Base-by-base conservation (phyloP, 2,797 vertebrate species). In the Leptatherina wallacei region DNA sequence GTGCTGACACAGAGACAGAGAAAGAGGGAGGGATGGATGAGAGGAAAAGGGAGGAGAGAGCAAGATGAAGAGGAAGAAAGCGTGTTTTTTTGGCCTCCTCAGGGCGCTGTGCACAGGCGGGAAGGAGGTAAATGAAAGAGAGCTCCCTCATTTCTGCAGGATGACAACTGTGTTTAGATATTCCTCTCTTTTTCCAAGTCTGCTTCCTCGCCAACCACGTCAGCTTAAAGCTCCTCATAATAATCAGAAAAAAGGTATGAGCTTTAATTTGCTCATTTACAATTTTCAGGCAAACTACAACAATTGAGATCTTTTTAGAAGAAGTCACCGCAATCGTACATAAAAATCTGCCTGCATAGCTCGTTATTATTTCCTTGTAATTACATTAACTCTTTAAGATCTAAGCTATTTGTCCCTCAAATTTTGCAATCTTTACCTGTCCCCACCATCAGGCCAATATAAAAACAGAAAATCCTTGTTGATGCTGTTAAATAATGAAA, bases 1-100 rank as follows among this genome's bases (percentile, higher is more conserved):
- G 51, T 78, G 88, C 88, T 89, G 87, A 91, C 83, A 54, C 61
- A 32, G 29, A 88, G 73, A 63, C 64, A 71, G 69, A 29, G 51
- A 60, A 52, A 75, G 38, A 61, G 47, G 59, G 52, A 61, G 38
- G 35, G 52, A 59, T 30, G 38, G 73, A 69, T 47, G 66, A 69
- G 79, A 10, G 38, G 51, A 62, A 42, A 29, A 65, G 47, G 24
- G 65, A 75, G 61, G 33, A 71, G 36, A 69, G 42, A 58, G 49
- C 47, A 33, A 36, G 73, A 68, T 30, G 78, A 69, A 69, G 61
- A 54, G 42, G 70, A 63, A 62, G 61, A 62, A 71, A 62, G 60
- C 59, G 66, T 6, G 36, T 81, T 38, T 79, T 27, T 32, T 35
- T 0, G 38, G 40, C 49, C 54, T 75, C 80, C 84, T 81, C 54